Evolutionary conservation across 2,797 vertebrate genomes (phyloP), one percentile per base, ranked within the genome.

Genomic region (Limnodromus scolopaceus): DNA sequence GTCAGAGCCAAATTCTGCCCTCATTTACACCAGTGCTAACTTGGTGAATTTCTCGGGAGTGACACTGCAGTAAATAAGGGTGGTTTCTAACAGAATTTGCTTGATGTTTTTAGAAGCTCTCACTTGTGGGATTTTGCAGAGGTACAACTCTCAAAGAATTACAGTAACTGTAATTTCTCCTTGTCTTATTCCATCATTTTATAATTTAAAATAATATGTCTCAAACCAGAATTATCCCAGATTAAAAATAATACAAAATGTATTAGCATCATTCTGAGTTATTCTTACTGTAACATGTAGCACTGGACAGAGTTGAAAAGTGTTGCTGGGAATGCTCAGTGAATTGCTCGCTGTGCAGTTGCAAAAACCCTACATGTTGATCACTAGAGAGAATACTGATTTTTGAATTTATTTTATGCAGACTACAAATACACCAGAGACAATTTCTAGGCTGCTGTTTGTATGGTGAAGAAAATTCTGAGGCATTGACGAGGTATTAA

Each of bases 1-100:
- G 64, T 84, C 64, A 64, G 76, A 92, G 86, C 41, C 90, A 91
- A 82, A 84, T 84, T 95, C 88, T 96, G 58, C 68, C 93, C 85
- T 95, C 60, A 60, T 88, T 95, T 92, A 84, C 87, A 89, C 80
- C 74, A 74, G 16, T 79, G 74, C 43, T 82, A 92, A 55, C 13
- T 32, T 36, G 39, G 69, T 76, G 92, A 61, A 57, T 74, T 89
- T 91, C 85, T 84, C 1, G 2, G 30, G 66, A 84, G 51, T 66
- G 55, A 66, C 63, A 51, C 70, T 75, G 63, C 70, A 54, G 74
- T 74, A 77, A 84, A 84, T 77, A 87, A 32, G 51, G 70, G 74
- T 74, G 71, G 48, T 60, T 86, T 87, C 74, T 74, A 68, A 25
- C 57, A 39, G 79, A 20, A 41, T 76, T 55, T 69, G 8, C 32